Evolutionary conservation across 2,113 vertebrate species (phyloP).

Genomic region (Amblyornis subalaris): DNA sequence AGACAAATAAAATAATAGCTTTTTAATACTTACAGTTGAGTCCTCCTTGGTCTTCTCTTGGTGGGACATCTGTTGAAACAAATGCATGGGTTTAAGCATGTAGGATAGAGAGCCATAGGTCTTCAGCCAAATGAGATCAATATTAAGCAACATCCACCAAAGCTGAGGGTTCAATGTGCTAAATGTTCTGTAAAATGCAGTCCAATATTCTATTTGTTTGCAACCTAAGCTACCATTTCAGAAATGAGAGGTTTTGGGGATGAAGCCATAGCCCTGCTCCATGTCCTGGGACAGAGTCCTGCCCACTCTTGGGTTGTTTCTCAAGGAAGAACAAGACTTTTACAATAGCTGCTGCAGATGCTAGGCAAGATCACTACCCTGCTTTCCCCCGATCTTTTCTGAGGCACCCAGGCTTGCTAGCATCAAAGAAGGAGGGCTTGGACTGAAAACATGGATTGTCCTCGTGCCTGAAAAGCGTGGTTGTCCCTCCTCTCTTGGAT

Average conservation of each 20-base stretch:
- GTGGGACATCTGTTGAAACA: slow-evolving; percentile 24
- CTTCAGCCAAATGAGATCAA: not conserved
- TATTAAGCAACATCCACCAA: not conserved
- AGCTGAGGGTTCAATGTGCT: not conserved
- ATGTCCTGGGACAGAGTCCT: not conserved
- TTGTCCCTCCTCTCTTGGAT: not conserved
- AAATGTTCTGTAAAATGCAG: not conserved
- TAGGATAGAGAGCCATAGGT: not conserved
- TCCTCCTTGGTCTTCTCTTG: not conserved
- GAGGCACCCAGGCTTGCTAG: not conserved
- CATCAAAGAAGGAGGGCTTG: not conserved
- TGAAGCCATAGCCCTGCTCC: not conserved
- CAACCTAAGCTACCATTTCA: not conserved
- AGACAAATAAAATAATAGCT: not conserved
- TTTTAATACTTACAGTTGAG: slow-evolving; percentile 11
- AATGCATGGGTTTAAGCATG: not conserved
- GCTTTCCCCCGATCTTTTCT: not conserved
- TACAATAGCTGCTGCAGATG: not conserved
- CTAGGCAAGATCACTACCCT: not conserved
- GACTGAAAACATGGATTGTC: not conserved
- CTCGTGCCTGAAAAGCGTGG: not conserved
- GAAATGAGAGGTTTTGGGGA: not conserved
- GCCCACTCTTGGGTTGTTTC: not conserved
- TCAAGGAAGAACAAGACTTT: not conserved
- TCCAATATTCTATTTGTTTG: not conserved